Conservation (phyloP, 2,888 invertebrate species). For the Temnothorax ravouxi region DNA sequence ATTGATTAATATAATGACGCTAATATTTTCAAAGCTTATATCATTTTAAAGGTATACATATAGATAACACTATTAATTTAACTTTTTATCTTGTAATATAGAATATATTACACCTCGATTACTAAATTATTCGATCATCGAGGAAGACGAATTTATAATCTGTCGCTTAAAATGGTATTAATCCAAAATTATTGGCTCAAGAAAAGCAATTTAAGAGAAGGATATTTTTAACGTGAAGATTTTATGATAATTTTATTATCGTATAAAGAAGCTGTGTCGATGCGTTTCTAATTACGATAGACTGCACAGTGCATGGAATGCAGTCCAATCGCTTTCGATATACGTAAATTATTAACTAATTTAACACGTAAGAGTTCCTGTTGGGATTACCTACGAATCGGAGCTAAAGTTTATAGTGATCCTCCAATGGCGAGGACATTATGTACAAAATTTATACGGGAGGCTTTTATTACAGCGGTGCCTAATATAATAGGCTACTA, state of each 20-base stretch:
- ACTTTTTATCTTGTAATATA: background rate
- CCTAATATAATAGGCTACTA: background rate
- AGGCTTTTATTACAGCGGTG: background rate
- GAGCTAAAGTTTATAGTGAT: slow-evolving; percentile 11
- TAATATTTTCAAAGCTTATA: background rate
- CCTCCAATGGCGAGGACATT: background rate
- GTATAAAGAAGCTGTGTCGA: background rate
- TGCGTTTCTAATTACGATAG: background rate
- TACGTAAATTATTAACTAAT: slow-evolving; percentile 32
- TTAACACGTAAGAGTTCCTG: background rate
- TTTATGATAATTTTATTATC: slow-evolving; percentile 33
- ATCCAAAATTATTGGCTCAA: background rate
- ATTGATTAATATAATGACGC: background rate
- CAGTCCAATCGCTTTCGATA: slow-evolving; percentile 3
- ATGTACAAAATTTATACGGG: slow-evolving; percentile 3
- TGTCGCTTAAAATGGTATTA: background rate
- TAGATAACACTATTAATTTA: background rate
- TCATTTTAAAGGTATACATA: background rate
- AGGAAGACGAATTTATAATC: background rate
- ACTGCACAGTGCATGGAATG: slow-evolving; percentile 5
- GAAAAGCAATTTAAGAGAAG: background rate
- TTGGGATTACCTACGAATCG: slow-evolving; percentile 17
- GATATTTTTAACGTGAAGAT: slow-evolving; percentile 18
- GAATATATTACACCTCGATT: background rate
- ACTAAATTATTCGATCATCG: background rate